Evolutionary conservation across 92 coral and sea anemone genomes (phyloP).

Genomic region (Palythoa caribaeorum): DNA sequence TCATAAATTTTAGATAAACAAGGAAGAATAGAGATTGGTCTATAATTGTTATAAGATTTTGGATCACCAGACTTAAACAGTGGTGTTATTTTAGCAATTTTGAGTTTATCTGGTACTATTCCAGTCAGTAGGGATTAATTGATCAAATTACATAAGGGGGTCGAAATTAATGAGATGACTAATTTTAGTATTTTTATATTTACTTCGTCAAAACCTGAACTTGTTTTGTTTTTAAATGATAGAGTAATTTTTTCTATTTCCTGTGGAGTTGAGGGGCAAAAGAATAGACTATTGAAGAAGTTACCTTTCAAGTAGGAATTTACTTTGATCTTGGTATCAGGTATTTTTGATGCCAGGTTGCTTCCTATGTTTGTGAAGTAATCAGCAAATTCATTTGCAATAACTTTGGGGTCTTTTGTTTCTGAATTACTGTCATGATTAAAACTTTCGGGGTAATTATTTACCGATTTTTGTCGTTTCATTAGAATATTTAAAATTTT

Average conservation of each 20-base stretch:
- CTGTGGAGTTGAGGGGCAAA: conserved; percentile 46
- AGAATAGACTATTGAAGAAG: conserved; percentile 27
- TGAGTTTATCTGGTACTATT: conserved; percentile 53
- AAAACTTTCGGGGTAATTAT: conserved; percentile 31
- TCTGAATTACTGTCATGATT: conserved; percentile 10
- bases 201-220: conserved; percentile 38
- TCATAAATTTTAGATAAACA: too few relatives aligned
- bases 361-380: conserved; percentile 45
- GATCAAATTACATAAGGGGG: conserved; percentile 4
- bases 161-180: conserved; percentile 7
- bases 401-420: conserved; percentile 22
- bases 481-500: conserved; percentile 33
- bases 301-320: conserved; percentile 28
- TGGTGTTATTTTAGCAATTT: conserved; percentile 56
- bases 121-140: conserved; percentile 55
- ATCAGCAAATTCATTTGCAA: conserved; percentile 33
- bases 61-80: conserved; percentile 44
- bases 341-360: conserved; percentile 43
- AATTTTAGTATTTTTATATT: conserved; percentile 32
- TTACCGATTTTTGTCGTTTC: not conserved
- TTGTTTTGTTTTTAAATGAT: conserved; percentile 45
- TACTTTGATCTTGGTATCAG: not conserved
- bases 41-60: conserved; percentile 39
- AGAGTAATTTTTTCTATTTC: conserved; percentile 41
- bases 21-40: conserved; percentile 53